Conservation (phyloP, 2,113 vertebrate species). For the Perccottus glenii region DNA sequence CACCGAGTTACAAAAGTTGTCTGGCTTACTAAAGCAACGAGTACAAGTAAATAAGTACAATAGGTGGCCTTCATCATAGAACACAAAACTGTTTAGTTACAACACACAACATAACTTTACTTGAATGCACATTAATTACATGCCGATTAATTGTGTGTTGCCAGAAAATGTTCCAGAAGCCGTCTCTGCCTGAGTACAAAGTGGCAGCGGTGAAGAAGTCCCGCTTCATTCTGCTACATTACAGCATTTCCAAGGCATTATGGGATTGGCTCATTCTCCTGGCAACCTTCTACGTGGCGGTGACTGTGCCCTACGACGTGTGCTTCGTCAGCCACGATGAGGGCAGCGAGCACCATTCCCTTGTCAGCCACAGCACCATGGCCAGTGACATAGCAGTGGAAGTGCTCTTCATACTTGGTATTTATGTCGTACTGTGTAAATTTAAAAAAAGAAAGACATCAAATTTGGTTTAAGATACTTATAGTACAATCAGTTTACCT, state of each 20-base stretch:
- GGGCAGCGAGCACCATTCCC: slow-evolving; percentile 76
- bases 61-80: not conserved
- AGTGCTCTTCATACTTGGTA: slow-evolving; percentile 97
- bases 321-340: slow-evolving; percentile 89
- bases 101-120: too few species aligned
- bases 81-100: too few species aligned
- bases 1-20: not conserved
- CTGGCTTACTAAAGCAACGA: not conserved
- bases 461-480: too few species aligned
- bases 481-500: too few species aligned
- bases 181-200: slow-evolving; percentile 92
- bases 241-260: slow-evolving; percentile 93
- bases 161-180: slow-evolving; percentile 90
- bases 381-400: slow-evolving; percentile 94
- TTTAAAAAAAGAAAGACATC: too few species aligned
- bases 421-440: slow-evolving; percentile 13
- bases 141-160: not conserved
- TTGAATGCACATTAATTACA: not conserved
- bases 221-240: slow-evolving; percentile 94
- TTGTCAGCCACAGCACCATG: slow-evolving; percentile 84
- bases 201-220: slow-evolving; percentile 93
- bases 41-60: not conserved
- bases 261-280: slow-evolving; percentile 97
- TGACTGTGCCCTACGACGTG: slow-evolving; percentile 95
- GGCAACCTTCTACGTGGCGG: slow-evolving; percentile 94